These are phyloP conservation scores for Hippasteria phrygiana DNA, from an alignment of 53 echinoderm and acorn worm genomes.

Conservation along the genomic window DNA sequence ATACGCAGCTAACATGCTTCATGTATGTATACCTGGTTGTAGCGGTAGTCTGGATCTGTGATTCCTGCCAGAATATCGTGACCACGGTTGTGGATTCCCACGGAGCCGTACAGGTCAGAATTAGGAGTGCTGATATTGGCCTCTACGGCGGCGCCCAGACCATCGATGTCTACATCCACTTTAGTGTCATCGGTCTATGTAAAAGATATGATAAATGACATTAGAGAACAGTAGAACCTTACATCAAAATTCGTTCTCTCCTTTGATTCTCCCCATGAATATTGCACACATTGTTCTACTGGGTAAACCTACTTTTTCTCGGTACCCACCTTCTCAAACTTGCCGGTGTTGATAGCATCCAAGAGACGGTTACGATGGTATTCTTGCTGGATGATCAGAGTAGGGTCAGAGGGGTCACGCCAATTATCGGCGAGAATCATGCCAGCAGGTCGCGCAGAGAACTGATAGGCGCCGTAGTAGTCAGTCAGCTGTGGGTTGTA, in stretches of 20 bases:
- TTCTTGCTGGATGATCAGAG: slow-evolving; percentile 37
- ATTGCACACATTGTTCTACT: neutral
- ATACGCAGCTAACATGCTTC: too few species aligned
- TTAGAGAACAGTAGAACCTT: neutral
- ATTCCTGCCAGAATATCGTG: slow-evolving; percentile 60
- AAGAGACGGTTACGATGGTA: slow-evolving; percentile 59
- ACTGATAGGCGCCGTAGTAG: slow-evolving; percentile 55
- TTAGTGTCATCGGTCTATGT: neutral
- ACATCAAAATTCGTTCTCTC: neutral
- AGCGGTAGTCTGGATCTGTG: slow-evolving; percentile 61
- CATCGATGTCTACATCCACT: slow-evolving; percentile 53
- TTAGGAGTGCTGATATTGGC: slow-evolving; percentile 61
- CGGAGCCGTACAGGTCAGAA: slow-evolving; percentile 56
- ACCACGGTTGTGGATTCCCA: slow-evolving; percentile 68
- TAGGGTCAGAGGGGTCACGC: slow-evolving; percentile 50
- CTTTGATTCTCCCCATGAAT: neutral
- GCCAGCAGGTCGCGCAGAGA: slow-evolving; percentile 42
- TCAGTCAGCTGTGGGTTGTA: slow-evolving; percentile 68
- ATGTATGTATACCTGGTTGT: slow-evolving; percentile 27
- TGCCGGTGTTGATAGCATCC: slow-evolving; percentile 62
- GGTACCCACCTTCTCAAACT: slow-evolving; percentile 54
- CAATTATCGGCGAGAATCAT: slow-evolving; percentile 63
- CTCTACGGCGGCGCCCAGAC: slow-evolving; percentile 69
- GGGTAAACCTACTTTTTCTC: neutral
- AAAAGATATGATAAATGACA: neutral